Conservation (phyloP, 2,797 vertebrate species). For the Gymnocypris eckloni region DNA sequence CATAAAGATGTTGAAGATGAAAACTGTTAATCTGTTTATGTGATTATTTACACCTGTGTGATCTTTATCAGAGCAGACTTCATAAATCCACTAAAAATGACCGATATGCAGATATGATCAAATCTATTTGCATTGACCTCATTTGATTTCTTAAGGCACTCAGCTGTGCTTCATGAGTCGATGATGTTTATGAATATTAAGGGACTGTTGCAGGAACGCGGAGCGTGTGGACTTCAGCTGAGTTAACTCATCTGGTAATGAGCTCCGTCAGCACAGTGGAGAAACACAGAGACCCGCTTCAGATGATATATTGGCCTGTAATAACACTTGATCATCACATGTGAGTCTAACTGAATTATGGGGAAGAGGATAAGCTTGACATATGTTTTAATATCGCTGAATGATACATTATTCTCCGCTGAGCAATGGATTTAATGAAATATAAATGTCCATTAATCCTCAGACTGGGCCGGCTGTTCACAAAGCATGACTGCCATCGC, state of each 20-base stretch:
- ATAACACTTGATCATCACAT: slow-evolving; percentile 95
- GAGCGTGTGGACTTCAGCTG: too few relatives aligned
- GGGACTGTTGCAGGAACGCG: too few relatives aligned
- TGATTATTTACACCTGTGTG: neutral
- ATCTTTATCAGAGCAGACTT: too few relatives aligned
- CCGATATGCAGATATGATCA: too few relatives aligned
- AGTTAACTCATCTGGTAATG: too few relatives aligned
- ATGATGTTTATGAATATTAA: too few relatives aligned
- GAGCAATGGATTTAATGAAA: slow-evolving; percentile 96
- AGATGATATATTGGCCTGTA: slow-evolving; percentile 89
- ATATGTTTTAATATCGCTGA: slow-evolving; percentile 95
- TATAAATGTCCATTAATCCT: slow-evolving; percentile 99
- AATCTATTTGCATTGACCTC: neutral
- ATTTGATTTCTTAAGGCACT: too few relatives aligned
- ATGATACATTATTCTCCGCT: slow-evolving; percentile 94
- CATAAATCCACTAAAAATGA: neutral
- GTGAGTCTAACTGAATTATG: slow-evolving; percentile 97
- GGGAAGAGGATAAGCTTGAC: slow-evolving; percentile 94
- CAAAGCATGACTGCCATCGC: neutral
- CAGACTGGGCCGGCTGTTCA: slow-evolving; percentile 67
- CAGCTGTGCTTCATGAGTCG: too few relatives aligned
- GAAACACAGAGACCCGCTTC: slow-evolving; percentile 82
- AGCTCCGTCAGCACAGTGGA: slow-evolving; percentile 79
- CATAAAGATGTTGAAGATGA: neutral
- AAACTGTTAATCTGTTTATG: neutral